phyloP scores from a whole-genome alignment of 2,888 invertebrate species.

The Acanthococcus lagerstroemiae region DNA sequence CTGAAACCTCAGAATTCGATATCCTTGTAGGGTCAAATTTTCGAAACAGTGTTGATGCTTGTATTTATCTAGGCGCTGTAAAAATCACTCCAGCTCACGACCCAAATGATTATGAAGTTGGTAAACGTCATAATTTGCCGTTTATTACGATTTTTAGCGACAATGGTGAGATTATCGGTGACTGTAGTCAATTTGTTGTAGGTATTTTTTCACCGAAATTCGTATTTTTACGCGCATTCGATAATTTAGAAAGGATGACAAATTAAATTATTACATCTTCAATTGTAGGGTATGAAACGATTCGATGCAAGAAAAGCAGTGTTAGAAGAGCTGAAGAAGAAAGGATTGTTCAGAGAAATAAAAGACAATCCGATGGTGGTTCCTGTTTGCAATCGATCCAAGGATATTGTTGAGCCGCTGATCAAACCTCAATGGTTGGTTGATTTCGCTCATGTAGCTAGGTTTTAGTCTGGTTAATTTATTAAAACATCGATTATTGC shows the following conservation, averaged over 20 bases:
- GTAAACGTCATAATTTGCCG: conserved; percentile 73
- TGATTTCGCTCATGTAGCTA: too few species aligned
- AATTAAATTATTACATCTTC: too few species aligned
- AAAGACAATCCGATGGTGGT: conserved; percentile 92
- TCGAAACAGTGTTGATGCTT: not conserved
- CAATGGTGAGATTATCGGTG: conserved; percentile 70
- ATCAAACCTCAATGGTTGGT: conserved; percentile 89
- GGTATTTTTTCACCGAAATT: conserved; percentile 41
- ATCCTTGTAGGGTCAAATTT: too few species aligned
- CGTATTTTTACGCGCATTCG: conserved; percentile 4
- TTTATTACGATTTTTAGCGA: conserved; percentile 86
- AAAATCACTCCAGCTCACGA: conserved; percentile 99
- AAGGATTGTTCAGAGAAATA: conserved; percentile 62
- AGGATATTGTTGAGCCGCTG: conserved; percentile 93
- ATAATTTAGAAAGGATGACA: too few species aligned
- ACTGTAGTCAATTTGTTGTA: conserved; percentile 66
- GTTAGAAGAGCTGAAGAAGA: conserved; percentile 59
- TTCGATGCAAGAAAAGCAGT: conserved; percentile 81
- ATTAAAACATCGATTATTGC: not conserved
- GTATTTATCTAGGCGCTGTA: conserved; percentile 63
- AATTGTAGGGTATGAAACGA: conserved; percentile 68
- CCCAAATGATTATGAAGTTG: conserved; percentile 91
- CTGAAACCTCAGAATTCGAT: too few species aligned
- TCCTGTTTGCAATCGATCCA: conserved; percentile 89
- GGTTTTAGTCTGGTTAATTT: not conserved